Evolutionary conservation across 2,113 vertebrate species (phyloP).

Genomic region (Leptodactylus fuscus): DNA sequence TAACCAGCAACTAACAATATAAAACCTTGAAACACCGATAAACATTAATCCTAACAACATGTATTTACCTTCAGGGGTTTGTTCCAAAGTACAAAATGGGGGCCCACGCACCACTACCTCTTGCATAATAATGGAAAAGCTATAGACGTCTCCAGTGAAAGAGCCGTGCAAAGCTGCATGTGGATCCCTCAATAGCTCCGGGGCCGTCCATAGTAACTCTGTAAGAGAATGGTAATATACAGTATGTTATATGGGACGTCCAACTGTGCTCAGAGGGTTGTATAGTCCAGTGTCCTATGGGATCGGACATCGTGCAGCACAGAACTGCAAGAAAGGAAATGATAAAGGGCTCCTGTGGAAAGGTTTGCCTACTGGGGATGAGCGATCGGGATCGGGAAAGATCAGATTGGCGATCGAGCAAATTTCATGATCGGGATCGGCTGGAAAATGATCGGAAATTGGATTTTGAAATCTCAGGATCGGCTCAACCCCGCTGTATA

Average conservation of each 20-base stretch:
- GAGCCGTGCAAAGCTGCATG: slow-evolving; percentile 68
- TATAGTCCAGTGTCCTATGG: no score
- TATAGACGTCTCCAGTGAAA: slow-evolving; percentile 74
- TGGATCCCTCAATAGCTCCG: slow-evolving; percentile 74
- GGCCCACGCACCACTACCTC: slow-evolving; percentile 78
- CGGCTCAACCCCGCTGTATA: no score
- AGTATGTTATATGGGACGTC: background rate
- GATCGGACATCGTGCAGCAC: no score
- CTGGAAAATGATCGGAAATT: no score
- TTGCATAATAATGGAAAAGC: slow-evolving; percentile 81
- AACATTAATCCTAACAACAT: background rate
- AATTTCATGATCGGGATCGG: no score
- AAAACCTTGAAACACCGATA: background rate
- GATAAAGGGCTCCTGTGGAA: no score
- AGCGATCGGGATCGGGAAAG: no score
- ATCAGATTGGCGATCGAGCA: no score
- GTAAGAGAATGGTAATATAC: background rate
- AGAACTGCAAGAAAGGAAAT: no score
- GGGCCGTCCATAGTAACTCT: slow-evolving; percentile 80
- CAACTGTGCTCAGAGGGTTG: background rate
- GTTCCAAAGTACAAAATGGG: slow-evolving; percentile 78
- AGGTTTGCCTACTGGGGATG: no score
- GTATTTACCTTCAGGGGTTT: slow-evolving; percentile 68
- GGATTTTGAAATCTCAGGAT: no score
- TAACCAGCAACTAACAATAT: background rate